These are phyloP conservation scores for Himalopsyche tibetana DNA, from an alignment of 2,888 invertebrate genomes.

Conservation along the genomic window DNA sequence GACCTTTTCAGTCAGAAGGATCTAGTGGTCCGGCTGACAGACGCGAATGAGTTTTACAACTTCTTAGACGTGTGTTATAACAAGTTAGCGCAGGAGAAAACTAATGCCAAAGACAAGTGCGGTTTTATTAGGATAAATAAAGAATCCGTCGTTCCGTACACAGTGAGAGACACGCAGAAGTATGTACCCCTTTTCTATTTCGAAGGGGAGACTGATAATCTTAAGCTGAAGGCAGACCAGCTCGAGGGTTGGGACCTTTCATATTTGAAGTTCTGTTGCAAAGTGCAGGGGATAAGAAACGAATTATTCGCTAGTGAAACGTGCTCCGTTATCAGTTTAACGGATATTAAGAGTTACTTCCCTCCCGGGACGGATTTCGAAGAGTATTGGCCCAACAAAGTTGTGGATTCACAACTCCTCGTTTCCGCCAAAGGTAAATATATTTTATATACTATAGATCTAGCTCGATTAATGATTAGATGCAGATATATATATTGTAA, in stretches of 20 bases:
- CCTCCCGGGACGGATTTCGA: constrained; percentile 93
- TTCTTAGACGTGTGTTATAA: constrained; percentile 93
- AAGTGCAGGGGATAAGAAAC: constrained; percentile 94
- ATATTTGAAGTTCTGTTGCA: constrained; percentile 95
- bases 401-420: constrained; percentile 87
- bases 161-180: constrained; percentile 87
- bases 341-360: constrained; percentile 93
- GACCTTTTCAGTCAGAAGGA: constrained; percentile 93
- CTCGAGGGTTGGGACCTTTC: constrained; percentile 94
- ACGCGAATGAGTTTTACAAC: constrained; percentile 93
- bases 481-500: no score
- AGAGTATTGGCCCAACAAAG: constrained; percentile 95
- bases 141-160: constrained; percentile 95
- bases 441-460: not conserved
- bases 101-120: constrained; percentile 86
- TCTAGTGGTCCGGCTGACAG: constrained; percentile 90
- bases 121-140: constrained; percentile 95
- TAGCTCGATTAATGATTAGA: no score
- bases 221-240: constrained; percentile 90
- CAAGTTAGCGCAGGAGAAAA: constrained; percentile 81
- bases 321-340: constrained; percentile 92
- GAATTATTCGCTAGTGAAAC: constrained; percentile 94
- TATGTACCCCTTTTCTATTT: constrained; percentile 93
- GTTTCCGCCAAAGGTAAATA: constrained; percentile 81
- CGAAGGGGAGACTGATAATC: constrained; percentile 94